Evolutionary conservation across 2,888 invertebrate species (phyloP), one percentile per base, ranked within the genome.

Genomic region (Philhelius pedissequus): DNA sequence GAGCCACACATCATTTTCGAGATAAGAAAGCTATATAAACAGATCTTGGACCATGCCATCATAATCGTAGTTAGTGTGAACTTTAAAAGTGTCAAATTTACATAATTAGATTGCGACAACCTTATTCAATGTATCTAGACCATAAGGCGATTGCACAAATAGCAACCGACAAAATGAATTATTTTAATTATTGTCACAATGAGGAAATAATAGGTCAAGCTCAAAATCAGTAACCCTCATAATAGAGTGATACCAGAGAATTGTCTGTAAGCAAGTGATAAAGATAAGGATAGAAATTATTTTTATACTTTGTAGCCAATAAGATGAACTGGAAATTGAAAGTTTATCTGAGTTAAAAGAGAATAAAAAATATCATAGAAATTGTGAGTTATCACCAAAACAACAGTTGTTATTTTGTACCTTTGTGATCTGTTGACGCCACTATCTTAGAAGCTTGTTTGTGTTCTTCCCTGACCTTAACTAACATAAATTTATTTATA

Each of bases 11-110:
- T 62, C 6, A 30, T 30, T 30, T 56, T 40, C 15, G 43, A 50
- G 77, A 77, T 76, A 77, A 64, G 74, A 8, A 13, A 45, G 18
- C 3, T 13, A 13, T 71, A 66, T 76, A 77, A 82, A 74, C 18
- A 71, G 77, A 82, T 71, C 48, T 48, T 15, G n/a, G 2, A 9
- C 9, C 58, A n/a, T 27, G 50, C 56, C 30, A 27, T 43, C 27
- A 27, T 25, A 15, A 18, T n/a, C n/a, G n/a, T n/a, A 43, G 13
- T 75, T 77, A 66, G n/a, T 60, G 15, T 6, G 81, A 81, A 81
- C 71, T 75, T 64, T 1, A 15, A 52, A 43, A 52, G 70, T 66
- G 64, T 76, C 52, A 1, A 18, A 76, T 66, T 43, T 52, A 27
- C n/a, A 50, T 50, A 8, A 58, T 9, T 43, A 68, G 69, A 69